Base-by-base conservation (phyloP, 2,797 vertebrate genomes). In the Tokudaia tokunoshimensis region DNA sequence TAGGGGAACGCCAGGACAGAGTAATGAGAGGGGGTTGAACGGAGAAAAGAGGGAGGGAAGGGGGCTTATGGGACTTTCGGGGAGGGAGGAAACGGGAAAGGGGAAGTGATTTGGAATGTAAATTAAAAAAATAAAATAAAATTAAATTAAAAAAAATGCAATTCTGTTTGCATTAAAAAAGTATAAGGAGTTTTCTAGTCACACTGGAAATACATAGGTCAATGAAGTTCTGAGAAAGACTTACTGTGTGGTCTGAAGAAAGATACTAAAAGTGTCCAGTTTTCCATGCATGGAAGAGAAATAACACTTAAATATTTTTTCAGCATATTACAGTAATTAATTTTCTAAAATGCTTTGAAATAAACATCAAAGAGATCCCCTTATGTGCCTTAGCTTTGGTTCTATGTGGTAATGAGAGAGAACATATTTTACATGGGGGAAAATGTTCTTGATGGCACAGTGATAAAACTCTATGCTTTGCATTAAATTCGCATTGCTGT, bases 301-400 rank as follows among this genome's bases (percentile, higher is more conserved):
- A 90, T 95, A 96, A 24, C 95, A 95, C 50, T 96, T 96, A 94
- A 93, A 52, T 96, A 94, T 95, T 97, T 97, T 88, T 88, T 93
- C 76, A 85, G 72, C 84, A 74, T 79, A 76, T 80, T 97, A 37
- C 63, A 89, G 20, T 97, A 97, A 96, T 97, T 97, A 96, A 89
- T 91, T 97, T 90, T 92, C 88, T 92, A 57, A 95, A 96, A 93
- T 82, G 89, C 96, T 98, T 98, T 98, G 96, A 97, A 98, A 98
- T 92, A 81, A 83, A 52, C 96, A 95, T 97, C 97, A 98, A 97
- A 98, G 96, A 70, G 76, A 95, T 95, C 88, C 61, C 92, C 52
- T 95, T 92, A 79, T 3, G 11, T 70, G 26, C 59, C 78, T 94
- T 75, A 91, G 88, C 95, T 97, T 97, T 97, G 91, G 95, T 96